Percentiles rank a stretch among this genome's conserved stretches.
These are phyloP conservation scores for Diploscapter pachys DNA, from an alignment of 1,140 invertebrate genomes.

Conservation along the genomic window DNA sequence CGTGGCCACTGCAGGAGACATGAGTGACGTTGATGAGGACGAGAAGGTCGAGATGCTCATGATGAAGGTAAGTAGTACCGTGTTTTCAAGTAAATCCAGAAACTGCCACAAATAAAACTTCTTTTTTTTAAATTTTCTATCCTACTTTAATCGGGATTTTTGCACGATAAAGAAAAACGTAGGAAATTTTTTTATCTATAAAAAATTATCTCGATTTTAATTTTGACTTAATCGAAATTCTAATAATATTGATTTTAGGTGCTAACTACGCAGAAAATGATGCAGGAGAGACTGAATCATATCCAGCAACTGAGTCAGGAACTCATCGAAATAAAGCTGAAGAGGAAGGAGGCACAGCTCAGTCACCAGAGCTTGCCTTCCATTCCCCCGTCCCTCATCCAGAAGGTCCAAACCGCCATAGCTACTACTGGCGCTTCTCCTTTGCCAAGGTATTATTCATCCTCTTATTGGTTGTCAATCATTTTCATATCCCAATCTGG, in stretches of 20 bases:
- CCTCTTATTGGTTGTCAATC: no score
- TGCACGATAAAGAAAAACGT: not conserved
- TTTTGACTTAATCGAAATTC: no score
- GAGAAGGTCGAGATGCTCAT: slow-evolving; percentile 3
- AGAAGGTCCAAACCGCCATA: not conserved
- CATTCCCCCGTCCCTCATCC: not conserved
- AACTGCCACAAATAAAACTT: no score
- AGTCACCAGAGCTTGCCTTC: not conserved
- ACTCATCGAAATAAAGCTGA: slow-evolving; percentile 4
- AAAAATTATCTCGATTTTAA: no score
- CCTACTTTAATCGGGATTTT: not conserved
- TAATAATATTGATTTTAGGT: not conserved
- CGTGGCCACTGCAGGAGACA: not conserved
- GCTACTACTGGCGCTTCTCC: not conserved
- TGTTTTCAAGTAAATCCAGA: not conserved
- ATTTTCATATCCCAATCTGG: no score
- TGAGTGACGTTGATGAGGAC: not conserved
- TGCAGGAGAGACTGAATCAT: not conserved
- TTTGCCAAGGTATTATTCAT: no score
- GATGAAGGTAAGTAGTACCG: not conserved
- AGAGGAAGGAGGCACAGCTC: not conserved
- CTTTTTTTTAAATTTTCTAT: not conserved
- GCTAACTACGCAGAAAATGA: not conserved
- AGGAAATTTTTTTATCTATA: no score
- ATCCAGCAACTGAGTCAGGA: not conserved